phyloP scores from a whole-genome alignment of 2,888 invertebrate species.

The Apamea crenata region DNA sequence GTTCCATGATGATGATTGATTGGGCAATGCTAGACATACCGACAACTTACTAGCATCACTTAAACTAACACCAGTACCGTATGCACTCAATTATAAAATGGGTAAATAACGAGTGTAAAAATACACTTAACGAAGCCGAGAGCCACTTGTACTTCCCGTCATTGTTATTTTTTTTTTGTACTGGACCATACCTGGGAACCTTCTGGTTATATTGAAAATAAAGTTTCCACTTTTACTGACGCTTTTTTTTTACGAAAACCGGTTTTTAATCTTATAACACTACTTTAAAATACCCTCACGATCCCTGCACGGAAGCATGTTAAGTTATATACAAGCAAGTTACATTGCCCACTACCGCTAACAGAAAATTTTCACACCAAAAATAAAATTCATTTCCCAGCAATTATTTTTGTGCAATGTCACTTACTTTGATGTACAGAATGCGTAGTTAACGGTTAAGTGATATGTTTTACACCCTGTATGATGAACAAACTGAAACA shows the following conservation, averaged over 20 bases:
- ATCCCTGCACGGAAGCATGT: too few species aligned
- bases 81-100: not conserved
- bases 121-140: too few species aligned
- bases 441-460: not conserved
- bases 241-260: too few species aligned
- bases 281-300: too few species aligned
- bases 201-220: too few species aligned
- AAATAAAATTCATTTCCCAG: not conserved
- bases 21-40: not conserved
- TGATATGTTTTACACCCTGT: not conserved
- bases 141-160: too few species aligned
- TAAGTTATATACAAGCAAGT: too few species aligned
- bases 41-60: not conserved
- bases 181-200: not conserved
- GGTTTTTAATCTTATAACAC: too few species aligned
- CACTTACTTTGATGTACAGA: not conserved
- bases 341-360: too few species aligned
- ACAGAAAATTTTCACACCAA: not conserved
- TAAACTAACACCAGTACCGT: not conserved
- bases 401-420: not conserved
- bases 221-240: too few species aligned
- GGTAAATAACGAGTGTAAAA: not conserved
- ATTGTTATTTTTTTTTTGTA: too few species aligned
- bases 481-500: not conserved
- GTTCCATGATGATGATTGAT: not conserved